Conservation (phyloP, 2,797 vertebrate species). For the Cryptoprocta ferox region DNA sequence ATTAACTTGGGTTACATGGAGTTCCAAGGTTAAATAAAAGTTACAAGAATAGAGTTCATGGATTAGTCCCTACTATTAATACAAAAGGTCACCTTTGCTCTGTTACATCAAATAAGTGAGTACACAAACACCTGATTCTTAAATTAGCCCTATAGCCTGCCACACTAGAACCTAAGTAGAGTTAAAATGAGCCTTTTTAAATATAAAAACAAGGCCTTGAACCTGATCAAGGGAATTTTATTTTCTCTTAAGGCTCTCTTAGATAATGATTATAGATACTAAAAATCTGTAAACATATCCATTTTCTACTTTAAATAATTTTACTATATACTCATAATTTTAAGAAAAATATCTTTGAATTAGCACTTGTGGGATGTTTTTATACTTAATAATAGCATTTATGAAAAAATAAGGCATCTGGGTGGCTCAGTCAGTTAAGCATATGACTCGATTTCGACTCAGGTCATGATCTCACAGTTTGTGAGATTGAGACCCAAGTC, state of each 20-base stretch:
- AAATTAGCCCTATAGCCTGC: not conserved
- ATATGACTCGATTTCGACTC: no score
- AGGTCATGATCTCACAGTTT: no score
- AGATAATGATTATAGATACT: not conserved
- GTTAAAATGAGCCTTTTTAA: not conserved
- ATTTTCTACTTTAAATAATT: not conserved
- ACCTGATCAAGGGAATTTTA: not conserved
- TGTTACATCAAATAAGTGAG: not conserved
- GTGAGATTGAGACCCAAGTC: no score
- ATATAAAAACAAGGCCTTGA: slow-evolving; percentile 30
- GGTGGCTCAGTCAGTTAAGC: no score
- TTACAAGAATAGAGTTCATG: not conserved
- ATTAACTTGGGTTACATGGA: not conserved
- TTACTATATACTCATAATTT: not conserved
- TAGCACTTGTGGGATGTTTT: not conserved
- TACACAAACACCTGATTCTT: not conserved
- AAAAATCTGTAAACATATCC: not conserved
- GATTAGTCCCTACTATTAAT: not conserved
- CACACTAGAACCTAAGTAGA: not conserved
- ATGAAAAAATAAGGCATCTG: not conserved
- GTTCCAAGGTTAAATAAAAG: not conserved
- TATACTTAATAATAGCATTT: not conserved
- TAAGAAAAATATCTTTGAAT: not conserved
- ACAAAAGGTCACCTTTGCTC: not conserved
- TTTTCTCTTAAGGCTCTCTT: slow-evolving; percentile 20